These are phyloP conservation scores for Ischnus inquisitorius DNA, from an alignment of 2,888 invertebrate genomes.

Conservation along the genomic window DNA sequence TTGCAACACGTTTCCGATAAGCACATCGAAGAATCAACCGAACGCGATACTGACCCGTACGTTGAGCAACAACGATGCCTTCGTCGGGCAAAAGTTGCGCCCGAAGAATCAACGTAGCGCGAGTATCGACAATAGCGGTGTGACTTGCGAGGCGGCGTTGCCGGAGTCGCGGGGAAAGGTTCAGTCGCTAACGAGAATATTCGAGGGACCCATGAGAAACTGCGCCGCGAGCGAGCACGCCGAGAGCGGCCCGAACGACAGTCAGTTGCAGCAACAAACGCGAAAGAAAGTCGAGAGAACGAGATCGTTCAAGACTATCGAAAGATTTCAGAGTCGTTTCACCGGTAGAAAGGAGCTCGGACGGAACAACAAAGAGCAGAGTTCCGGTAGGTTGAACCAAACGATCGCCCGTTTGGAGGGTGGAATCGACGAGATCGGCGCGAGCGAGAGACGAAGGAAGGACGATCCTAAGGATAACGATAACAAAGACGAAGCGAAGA, in stretches of 20 bases:
- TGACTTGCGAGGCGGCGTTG: conserved; percentile 56
- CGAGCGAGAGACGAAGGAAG: conserved; percentile 64
- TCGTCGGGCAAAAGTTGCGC: conserved; percentile 56
- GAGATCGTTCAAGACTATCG: conserved; percentile 84
- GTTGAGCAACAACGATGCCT: conserved; percentile 78
- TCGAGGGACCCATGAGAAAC: conserved; percentile 78
- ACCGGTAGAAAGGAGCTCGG: conserved; percentile 79
- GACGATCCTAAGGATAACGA: conserved; percentile 58
- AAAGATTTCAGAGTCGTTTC: conserved; percentile 82
- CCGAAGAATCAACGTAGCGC: conserved; percentile 58
- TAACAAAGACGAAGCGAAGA: conserved; percentile 7
- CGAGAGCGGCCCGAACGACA: not conserved
- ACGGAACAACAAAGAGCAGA: conserved; percentile 49
- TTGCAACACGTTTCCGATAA: conserved; percentile 87
- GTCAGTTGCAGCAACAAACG: conserved; percentile 53
- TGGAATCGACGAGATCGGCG: conserved; percentile 30
- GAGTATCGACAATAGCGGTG: conserved; percentile 65
- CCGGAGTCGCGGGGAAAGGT: conserved; percentile 81
- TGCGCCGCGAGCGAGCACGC: conserved; percentile 23
- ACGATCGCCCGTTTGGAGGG: conserved; percentile 76
- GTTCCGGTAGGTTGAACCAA: conserved; percentile 74
- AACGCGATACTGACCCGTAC: conserved; percentile 79
- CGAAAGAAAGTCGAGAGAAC: conserved; percentile 83
- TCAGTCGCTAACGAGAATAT: conserved; percentile 83
- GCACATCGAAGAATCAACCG: conserved; percentile 74